Percentiles rank a stretch among this genome's conserved stretches.
Evolutionary conservation across 37 sponge, comb jelly and placozoan genomes (phyloP).

Genomic region (Halisarca cf. caerulea): DNA sequence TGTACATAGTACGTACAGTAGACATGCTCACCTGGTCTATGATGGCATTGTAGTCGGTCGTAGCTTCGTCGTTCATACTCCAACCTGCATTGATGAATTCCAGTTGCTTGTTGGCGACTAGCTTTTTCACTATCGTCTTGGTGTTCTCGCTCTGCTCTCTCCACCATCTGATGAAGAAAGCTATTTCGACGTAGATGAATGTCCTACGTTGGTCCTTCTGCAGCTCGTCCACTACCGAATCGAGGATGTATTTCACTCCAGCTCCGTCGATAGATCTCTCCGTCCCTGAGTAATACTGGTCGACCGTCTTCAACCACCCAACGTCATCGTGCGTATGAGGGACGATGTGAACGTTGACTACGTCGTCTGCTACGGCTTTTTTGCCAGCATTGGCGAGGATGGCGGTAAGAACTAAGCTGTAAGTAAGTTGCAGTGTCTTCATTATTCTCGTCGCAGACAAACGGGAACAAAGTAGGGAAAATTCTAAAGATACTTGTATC

Average conservation of each 20-base stretch:
- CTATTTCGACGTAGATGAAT: conserved; percentile 90
- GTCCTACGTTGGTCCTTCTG: conserved; percentile 48
- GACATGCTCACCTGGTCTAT: conserved; percentile 48
- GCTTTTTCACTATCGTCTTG: conserved; percentile 42
- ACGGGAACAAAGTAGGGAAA: too few species aligned
- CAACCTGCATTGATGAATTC: conserved; percentile 63
- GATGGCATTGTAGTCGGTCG: conserved; percentile 71
- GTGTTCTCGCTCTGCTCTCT: conserved; percentile 64
- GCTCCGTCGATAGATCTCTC: conserved; percentile 45
- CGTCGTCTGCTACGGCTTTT: not conserved
- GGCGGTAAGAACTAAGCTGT: too few species aligned
- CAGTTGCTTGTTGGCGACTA: conserved; percentile 55
- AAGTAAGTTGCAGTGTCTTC: too few species aligned
- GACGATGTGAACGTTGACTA: conserved; percentile 86
- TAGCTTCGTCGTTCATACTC: conserved; percentile 79
- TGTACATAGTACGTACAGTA: too few species aligned
- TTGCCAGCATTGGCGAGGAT: too few species aligned
- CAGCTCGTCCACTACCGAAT: conserved; percentile 77
- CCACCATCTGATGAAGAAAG: conserved; percentile 90
- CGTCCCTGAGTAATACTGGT: conserved; percentile 93
- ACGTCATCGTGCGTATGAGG: conserved; percentile 98
- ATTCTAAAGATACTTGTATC: too few species aligned
- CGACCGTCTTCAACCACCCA: conserved; percentile 97
- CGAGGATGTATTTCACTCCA: conserved; percentile 85
- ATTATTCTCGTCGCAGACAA: too few species aligned